Conservation (phyloP, 2,888 invertebrate genomes). For the Drosophila sordidapex region DNA sequence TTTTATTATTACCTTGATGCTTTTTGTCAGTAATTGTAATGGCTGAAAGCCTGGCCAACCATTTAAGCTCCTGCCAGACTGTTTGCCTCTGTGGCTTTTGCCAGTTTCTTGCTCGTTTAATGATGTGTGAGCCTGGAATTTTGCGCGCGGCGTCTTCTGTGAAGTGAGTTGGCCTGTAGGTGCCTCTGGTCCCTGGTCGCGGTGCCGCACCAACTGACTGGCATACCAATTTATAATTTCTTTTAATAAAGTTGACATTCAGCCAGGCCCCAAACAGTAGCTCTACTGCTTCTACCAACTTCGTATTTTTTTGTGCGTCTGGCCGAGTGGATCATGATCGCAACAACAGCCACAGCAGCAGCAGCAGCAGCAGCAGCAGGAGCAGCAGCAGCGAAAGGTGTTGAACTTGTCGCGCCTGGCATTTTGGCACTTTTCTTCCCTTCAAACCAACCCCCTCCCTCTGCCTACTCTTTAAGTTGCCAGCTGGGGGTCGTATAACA, state of each 20-base stretch:
- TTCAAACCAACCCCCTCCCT: background rate
- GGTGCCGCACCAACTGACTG: conserved; percentile 57
- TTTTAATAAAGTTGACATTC: conserved; percentile 81
- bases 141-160: conserved; percentile 76
- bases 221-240: conserved; percentile 81
- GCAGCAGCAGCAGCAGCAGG: background rate
- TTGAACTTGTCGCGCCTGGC: conserved; percentile 75
- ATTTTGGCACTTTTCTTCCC: conserved; percentile 68
- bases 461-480: background rate
- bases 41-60: conserved; percentile 63
- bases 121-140: conserved; percentile 80
- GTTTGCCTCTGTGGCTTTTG: conserved; percentile 19
- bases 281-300: conserved; percentile 10
- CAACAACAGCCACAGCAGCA: conserved; percentile 15
- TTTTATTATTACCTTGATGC: conserved; percentile 77
- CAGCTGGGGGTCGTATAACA: conserved; percentile 45
- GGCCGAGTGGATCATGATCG: conserved; percentile 73
- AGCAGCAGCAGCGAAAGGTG: conserved; percentile 52
- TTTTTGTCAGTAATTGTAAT: conserved; percentile 81
- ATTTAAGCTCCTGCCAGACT: conserved; percentile 40
- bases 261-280: conserved; percentile 29
- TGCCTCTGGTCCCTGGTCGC: conserved; percentile 21
- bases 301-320: conserved; percentile 49
- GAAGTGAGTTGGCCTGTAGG: conserved; percentile 47
- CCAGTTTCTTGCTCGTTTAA: conserved; percentile 72